Evolutionary conservation across 2,888 invertebrate species (phyloP), one percentile per base, ranked within the genome.

Genomic region (Trissonchulus latispiculum): DNA sequence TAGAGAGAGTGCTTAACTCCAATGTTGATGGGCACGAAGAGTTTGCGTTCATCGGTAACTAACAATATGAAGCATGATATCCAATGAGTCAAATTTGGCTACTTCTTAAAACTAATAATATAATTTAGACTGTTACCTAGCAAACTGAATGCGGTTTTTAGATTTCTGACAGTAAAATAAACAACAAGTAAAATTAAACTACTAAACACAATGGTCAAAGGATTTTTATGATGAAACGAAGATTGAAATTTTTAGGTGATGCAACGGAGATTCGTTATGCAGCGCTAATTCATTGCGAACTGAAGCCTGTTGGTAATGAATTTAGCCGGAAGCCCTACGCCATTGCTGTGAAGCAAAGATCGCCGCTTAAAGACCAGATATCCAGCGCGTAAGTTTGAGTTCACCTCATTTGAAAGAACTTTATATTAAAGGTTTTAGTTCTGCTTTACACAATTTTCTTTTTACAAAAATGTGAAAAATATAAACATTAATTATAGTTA

Each of bases 241-340:
- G n/a, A n/a, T n/a, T n/a, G n/a, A n/a, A n/a, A n/a, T 48, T 48
- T 15, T 48, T 78, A 88, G 88, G 93, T 0, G 97, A 97, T 82
- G 95, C 95, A 0, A 95, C 95, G 0, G 92, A 94, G 80, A 91
- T 96, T 61, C 89, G 90, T 74, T 91, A 91, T 82, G 87, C 89
- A 61, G 89, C 89, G 15, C 84, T 92, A 81, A 92, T 90, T 0
- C 90, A 89, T 83, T 95, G 94, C 81, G 93, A 95, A 80, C 87
- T 97, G 3, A 90, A 91, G 83, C 90, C 90, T 85, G 92, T 96
- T 0, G 97, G 97, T 0, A 94, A 95, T 76, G 96, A 97, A 84
- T 97, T 97, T 84, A 95, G 95, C 0, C 87, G 95, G 75, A 97
- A 97, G 82, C 97, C 97, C 0, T 95, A 95, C 80, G 96, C 96